Percentiles rank a stretch among this genome's conserved stretches.
Conservation (phyloP, 1,140 invertebrate genomes). For the Zaprionus africanus region DNA sequence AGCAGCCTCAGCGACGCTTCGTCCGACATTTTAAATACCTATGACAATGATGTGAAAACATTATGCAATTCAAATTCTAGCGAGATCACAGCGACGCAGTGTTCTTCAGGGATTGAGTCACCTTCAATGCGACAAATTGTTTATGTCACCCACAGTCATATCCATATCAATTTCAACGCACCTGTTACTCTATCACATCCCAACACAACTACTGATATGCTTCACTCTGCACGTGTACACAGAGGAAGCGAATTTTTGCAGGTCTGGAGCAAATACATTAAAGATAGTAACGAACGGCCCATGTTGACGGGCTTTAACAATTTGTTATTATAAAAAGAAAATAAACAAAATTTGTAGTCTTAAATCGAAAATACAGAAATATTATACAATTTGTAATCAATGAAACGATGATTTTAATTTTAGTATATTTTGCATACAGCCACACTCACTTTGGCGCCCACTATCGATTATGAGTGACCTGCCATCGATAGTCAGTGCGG, state of each 20-base stretch:
- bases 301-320: slow-evolving; percentile 44
- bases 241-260: slow-evolving; percentile 56
- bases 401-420: neutral
- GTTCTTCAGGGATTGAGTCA: too few relatives aligned
- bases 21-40: neutral
- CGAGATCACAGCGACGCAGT: neutral
- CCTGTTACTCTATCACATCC: slow-evolving; percentile 20
- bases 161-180: slow-evolving; percentile 58
- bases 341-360: slow-evolving; percentile 14
- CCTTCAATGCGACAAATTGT: slow-evolving; percentile 26
- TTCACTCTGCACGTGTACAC: neutral
- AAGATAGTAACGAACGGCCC: slow-evolving; percentile 28
- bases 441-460: neutral
- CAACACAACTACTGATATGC: slow-evolving; percentile 23
- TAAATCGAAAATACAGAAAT: neutral
- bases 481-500: neutral
- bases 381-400: neutral
- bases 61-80: neutral
- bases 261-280: slow-evolving; percentile 49
- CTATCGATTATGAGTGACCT: neutral
- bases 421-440: slow-evolving; percentile 2
- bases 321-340: slow-evolving; percentile 36
- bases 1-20: slow-evolving; percentile 13
- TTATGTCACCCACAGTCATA: slow-evolving; percentile 59
- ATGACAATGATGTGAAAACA: neutral